Base-by-base conservation (phyloP, 2,797 vertebrate species). In the Melanotaenia maccullochi region DNA sequence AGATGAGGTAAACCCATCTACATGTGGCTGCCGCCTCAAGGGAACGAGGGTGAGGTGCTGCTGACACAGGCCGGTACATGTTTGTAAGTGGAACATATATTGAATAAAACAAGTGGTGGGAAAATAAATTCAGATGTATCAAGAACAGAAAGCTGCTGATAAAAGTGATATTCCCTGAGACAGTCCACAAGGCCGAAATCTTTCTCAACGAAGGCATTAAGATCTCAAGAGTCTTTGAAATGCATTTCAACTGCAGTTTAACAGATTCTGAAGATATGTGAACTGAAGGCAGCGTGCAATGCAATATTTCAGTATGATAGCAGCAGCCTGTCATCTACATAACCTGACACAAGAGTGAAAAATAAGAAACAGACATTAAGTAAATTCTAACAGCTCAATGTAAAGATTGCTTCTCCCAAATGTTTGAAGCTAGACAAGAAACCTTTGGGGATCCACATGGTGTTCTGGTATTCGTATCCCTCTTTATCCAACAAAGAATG, bases 1-100 rank as follows among this genome's bases (percentile, higher is more conserved):
- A 35, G 54, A 78, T 76, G 81, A 85, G 84, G 76, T 76, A 78
- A 86, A 73, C 74, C 22, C 63, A 36, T 69, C 73, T 36, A 58
- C 14, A 25, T 33, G 51, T 58, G 51, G 64, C 28, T 42, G 16
- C 38, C 6, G 71, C 54, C 72, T 73, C 49, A 9, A 32, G 62
- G 59, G 62, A 75, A 67, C 65, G 14, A 72, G 76, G 82, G 30
- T 30, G 30, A 66, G 72, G 71, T 52, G 16, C 71, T 52, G 59
- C 66, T 69, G 66, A 83, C 70, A 58, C 56, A 38, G 58, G 42
- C 63, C 6, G 35, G 51, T 20, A 35, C 54, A 28, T 75, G 68
- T 30, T 20, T 51, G 47, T 60, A 36, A 61, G 57, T 35, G 68
- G 67, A 58, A 68, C 60, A 30, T 74, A 73, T 57, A 67, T 65